Conservation (phyloP, 2,113 vertebrate species). For the Etheostoma spectabile region DNA sequence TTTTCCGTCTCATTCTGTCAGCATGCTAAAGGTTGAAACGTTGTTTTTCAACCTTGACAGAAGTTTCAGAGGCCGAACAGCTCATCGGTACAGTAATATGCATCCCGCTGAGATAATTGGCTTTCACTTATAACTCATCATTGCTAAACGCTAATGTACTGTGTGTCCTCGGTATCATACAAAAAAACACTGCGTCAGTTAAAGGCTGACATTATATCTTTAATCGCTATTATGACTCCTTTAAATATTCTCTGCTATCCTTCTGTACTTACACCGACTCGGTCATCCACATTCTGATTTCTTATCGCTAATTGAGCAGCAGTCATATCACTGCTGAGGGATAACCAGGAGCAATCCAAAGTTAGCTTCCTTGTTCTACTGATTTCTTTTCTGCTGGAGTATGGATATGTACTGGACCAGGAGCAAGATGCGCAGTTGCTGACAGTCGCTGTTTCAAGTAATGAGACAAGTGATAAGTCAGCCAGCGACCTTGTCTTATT, state of each 20-base stretch:
- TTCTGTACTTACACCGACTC: slow-evolving; percentile 5
- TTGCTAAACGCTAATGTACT: slow-evolving; percentile 38
- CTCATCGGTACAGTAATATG: slow-evolving; percentile 46
- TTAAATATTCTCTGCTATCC: slow-evolving; percentile 12
- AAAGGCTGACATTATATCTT: slow-evolving; percentile 1
- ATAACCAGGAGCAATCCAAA: slow-evolving; percentile 22
- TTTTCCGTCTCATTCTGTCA: slow-evolving; percentile 48
- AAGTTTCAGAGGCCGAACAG: slow-evolving; percentile 52
- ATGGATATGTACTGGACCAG: slow-evolving; percentile 55
- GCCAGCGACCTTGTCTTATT: slow-evolving; percentile 67
- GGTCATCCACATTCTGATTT: slow-evolving; percentile 26
- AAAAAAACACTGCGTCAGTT: slow-evolving; percentile 14
- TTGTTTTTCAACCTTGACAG: slow-evolving; percentile 74
- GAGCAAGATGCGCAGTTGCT: slow-evolving; percentile 64
- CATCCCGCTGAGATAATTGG: slow-evolving; percentile 63
- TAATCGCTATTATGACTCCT: slow-evolving; percentile 12
- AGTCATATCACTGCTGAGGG: slow-evolving; percentile 14
- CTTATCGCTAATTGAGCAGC: slow-evolving; percentile 53
- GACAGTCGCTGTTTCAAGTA: slow-evolving; percentile 71
- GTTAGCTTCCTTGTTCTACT: slow-evolving; percentile 50
- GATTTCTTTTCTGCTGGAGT: slow-evolving; percentile 61
- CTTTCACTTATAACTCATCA: slow-evolving; percentile 68
- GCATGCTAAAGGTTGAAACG: slow-evolving; percentile 56
- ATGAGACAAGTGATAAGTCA: slow-evolving; percentile 76
- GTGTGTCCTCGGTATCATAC: slow-evolving; percentile 42